Evolutionary conservation across 2,113 vertebrate genomes (phyloP), one percentile per base, ranked within the genome.

Genomic region (Aegithalos caudatus): DNA sequence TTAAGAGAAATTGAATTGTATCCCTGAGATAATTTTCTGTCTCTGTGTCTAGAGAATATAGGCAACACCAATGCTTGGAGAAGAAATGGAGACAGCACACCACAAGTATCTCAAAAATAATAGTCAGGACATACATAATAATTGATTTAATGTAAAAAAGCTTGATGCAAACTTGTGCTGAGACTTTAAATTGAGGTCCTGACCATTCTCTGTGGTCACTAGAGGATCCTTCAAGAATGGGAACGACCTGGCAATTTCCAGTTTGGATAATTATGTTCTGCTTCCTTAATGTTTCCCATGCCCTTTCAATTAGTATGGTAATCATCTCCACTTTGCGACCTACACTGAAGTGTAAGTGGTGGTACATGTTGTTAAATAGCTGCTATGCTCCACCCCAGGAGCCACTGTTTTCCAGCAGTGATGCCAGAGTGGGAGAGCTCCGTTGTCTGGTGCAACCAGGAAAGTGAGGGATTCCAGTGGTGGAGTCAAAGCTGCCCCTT

Each of bases 291-390:
- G 44, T 93, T 96, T 93, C 92, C 90, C 69, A 92, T 97, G 90
- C 93, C 92, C 88, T 96, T 96, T 93, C 94, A 97, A 94, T 95
- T 96, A 96, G 88, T 96, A 95, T 97, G 95, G 76, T 96, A 97
- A 96, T 97, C 90, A 96, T 94, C 88, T 92, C 79, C 82, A 86
- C 72, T 95, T 95, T 71, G 76, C 1, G 14, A 81, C 88, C 88
- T 69, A 71, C 66, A 57, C 90, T 79, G 82, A 81, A 70, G 73
- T 88, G 28, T 58, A 81, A 94, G 82, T 69, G 90, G 40, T 1
- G 44, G 48, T 84, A 71, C 72, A 61, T 45, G 58, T 40, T 91
- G 73, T 66, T 94, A 87, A 92, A 92, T 60, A 80, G 81, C 84
- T 94, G 65, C 48, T 25, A 0, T 48, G 58, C 70, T 91, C 42